Evolutionary conservation across 2,888 invertebrate species (phyloP).

Genomic region (Tetramorium bicarinatum): DNA sequence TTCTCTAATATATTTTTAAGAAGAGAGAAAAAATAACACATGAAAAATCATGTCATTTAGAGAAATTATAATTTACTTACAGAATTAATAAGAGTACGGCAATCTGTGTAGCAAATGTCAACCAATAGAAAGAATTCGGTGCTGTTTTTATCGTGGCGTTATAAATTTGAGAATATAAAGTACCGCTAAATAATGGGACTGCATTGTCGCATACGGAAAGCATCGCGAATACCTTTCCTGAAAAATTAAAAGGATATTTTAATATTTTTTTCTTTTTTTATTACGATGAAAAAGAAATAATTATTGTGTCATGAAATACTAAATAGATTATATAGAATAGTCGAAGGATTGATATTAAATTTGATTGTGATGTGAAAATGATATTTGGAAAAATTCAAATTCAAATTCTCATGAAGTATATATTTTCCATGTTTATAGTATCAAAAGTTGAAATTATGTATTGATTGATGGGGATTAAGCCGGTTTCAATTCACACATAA

Average conservation of each 20-base stretch:
- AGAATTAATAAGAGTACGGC: slow-evolving; percentile 89
- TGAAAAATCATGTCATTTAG: not conserved
- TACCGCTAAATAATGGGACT: slow-evolving; percentile 91
- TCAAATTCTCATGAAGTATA: not conserved
- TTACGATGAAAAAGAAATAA: not conserved
- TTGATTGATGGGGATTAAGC: not conserved
- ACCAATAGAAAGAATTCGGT: slow-evolving; percentile 90
- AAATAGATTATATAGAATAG: too few relatives aligned
- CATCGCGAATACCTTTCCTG: slow-evolving; percentile 92
- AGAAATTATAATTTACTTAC: slow-evolving; percentile 87
- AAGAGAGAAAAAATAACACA: not conserved
- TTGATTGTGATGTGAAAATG: not conserved
- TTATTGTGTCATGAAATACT: not conserved
- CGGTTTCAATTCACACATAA: not conserved
- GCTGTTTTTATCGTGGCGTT: slow-evolving; percentile 89
- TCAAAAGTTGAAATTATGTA: not conserved
- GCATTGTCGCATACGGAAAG: slow-evolving; percentile 94
- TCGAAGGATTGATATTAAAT: not conserved
- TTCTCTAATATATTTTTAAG: not conserved
- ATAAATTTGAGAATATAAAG: slow-evolving; percentile 92
- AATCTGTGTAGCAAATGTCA: slow-evolving; percentile 91
- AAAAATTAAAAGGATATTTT: slow-evolving; percentile 67
- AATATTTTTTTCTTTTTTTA: not conserved
- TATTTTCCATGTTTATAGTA: not conserved
- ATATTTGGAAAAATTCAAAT: not conserved